A percentile compares a stretch with the other conserved stretches of the same genome.
These are phyloP conservation scores for Amblyjoppa proteus DNA, from an alignment of 2,888 invertebrate genomes.

Conservation along the genomic window DNA sequence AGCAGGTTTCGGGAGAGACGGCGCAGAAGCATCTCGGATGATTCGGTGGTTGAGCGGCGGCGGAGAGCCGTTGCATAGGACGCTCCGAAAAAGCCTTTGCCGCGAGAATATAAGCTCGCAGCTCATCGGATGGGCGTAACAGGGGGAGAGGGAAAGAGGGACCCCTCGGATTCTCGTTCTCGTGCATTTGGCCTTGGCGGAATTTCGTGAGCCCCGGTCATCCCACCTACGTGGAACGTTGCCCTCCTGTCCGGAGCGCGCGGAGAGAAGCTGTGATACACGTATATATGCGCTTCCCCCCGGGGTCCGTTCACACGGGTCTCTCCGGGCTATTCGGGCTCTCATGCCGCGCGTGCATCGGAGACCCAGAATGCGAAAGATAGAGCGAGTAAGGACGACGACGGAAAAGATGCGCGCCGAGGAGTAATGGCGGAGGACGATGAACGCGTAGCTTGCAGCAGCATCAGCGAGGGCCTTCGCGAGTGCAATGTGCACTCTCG, in stretches of 20 bases:
- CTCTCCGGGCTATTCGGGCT: constrained; percentile 54
- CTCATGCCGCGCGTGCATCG: constrained; percentile 46
- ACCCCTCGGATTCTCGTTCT: constrained; percentile 29
- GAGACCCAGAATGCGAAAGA: constrained; percentile 59
- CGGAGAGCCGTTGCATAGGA: constrained; percentile 13
- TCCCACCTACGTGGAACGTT: constrained; percentile 65
- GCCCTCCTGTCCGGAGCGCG: constrained; percentile 30
- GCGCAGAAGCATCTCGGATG: constrained; percentile 13
- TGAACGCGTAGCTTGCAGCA: constrained; percentile 30
- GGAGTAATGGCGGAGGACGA: constrained; percentile 46
- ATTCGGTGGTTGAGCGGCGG: neutral
- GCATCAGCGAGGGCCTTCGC: constrained; percentile 52
- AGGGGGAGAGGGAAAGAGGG: constrained; percentile 29
- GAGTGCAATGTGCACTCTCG: constrained; percentile 47
- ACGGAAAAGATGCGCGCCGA: constrained; percentile 16
- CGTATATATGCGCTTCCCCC: constrained; percentile 21
- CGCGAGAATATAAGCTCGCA: constrained; percentile 36
- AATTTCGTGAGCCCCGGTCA: constrained; percentile 58
- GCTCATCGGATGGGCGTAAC: constrained; percentile 46
- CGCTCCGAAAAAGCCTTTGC: neutral
- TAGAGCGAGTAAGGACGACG: constrained; percentile 50
- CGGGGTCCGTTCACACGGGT: constrained; percentile 55
- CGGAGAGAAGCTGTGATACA: constrained; percentile 5
- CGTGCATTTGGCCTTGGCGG: constrained; percentile 57
- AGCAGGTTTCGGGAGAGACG: constrained; percentile 2